These are phyloP conservation scores for Merluccius polli DNA, from an alignment of 2,797 vertebrate species.

Conservation along the genomic window DNA sequence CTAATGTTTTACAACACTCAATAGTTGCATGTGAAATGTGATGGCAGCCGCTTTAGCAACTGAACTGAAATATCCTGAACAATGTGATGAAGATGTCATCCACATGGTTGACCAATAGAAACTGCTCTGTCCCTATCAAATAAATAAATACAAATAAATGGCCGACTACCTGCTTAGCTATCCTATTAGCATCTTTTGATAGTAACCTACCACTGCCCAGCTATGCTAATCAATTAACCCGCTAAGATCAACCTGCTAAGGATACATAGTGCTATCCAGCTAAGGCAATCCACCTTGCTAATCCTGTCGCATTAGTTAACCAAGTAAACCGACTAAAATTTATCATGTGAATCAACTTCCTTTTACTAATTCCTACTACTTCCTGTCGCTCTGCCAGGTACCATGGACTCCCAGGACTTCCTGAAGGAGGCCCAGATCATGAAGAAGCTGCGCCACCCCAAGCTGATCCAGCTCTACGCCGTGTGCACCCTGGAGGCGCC, in stretches of 20 bases:
- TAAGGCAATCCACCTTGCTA: neutral
- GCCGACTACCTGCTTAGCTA: too few relatives aligned
- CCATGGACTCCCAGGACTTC: slow-evolving; percentile 90
- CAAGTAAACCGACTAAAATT: neutral
- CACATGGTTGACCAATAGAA: too few relatives aligned
- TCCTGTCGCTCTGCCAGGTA: slow-evolving; percentile 74
- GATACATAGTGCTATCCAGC: neutral
- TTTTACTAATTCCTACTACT: slow-evolving; percentile 22
- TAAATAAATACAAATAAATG: neutral
- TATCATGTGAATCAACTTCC: slow-evolving; percentile 19
- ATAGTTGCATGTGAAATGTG: too few relatives aligned
- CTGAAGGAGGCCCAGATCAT: slow-evolving; percentile 92
- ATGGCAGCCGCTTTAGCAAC: too few relatives aligned
- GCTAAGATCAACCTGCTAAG: neutral
- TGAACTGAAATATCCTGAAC: too few relatives aligned
- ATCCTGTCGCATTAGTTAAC: neutral
- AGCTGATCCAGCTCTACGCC: slow-evolving; percentile 95
- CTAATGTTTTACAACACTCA: too few relatives aligned
- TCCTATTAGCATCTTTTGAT: too few relatives aligned
- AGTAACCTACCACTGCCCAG: too few relatives aligned
- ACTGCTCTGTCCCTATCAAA: too few relatives aligned
- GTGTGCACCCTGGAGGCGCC: slow-evolving; percentile 92
- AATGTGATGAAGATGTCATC: too few relatives aligned
- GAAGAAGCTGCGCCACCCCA: slow-evolving; percentile 90
- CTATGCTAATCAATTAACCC: too few relatives aligned